Base-by-base conservation (phyloP, 1,140 invertebrate species). In the Microplitis demolitor region DNA sequence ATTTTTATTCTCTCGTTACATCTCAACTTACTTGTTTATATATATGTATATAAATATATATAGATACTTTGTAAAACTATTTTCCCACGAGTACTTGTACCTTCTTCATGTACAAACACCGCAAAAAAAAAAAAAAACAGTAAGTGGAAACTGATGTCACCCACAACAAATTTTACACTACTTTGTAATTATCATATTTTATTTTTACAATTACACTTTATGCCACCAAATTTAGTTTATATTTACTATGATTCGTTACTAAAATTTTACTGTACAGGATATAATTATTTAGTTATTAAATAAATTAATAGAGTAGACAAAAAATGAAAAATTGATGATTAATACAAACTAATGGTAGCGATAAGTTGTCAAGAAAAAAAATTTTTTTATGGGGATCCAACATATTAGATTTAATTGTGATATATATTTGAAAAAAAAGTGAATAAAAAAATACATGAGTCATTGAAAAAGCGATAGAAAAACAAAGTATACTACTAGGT, bases 71-170 rank as follows among this genome's bases (percentile, higher is more conserved):
- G 58, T 6, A 45, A 70, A 70, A 45, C 68, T 37, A 61, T 70
- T 61, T 70, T 70, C 68, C 68, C 68, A 70, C 68, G 68, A 45
- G 58, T 33, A 24, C 50, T 3, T 16, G 35, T 63, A 37, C 24
- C 16, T 4, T 63, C 34, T 4, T n/a, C 1, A 31, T 14, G 11
- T 33, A 45, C 4, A n/a, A 31, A 11, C 14, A 58, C 34, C 24
- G 24, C 24, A 2, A 24, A 24, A 35, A 53, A 16, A 67, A 73
- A 73, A 74, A 76, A 76, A 75, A 78, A 77, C 79, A 72, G 76
- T 76, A 78, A 79, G 77, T 79, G 74, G 76, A 78, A 81, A 78
- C 73, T 77, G 67, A 72, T 77, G 74, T 72, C 63, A 69, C 60
- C 67, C 63, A 51, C 56, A 39, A 73, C 64, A 35, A 58, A 64